Evolutionary conservation across 2,888 invertebrate species (phyloP), one percentile per base, ranked within the genome.

Genomic region (Diloba caeruleocephala): DNA sequence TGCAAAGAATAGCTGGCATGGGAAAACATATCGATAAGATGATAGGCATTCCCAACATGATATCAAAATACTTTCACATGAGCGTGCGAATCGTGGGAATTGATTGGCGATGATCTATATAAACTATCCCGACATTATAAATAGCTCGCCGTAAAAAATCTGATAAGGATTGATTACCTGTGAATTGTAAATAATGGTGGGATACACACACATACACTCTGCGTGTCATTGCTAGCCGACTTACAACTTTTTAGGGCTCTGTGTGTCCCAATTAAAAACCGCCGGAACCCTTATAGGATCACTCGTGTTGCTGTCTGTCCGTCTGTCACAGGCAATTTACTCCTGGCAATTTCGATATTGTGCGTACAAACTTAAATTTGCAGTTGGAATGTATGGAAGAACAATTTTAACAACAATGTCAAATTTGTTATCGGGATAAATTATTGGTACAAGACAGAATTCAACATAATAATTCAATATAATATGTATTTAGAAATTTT

Each of bases 31-130:
- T 68, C 71, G 88, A 90, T 90, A 91, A 86, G 79, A 73, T 79
- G 83, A 87, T 84, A 83, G 71, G 57, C 71, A 67, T 68, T 81
- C 84, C 67, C 66, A 53, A 76, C 79, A 80, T 74, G 82, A 85
- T 79, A 85, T 81, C 79, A 73, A 51, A 76, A 80, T 79, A 73
- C 85, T 87, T 88, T 88, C 86, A 84, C 84, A 84, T 78, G 74
- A 84, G 69, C 76, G 74, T 68, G 71, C 76, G 55, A 71, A 78
- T 74, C 89, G 89, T 90, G 90, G 89, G 90, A 90, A 90, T 74
- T 71, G 60, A 75, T 74, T 73, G 58, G 58, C 72, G 75, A 70
- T 82, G 76, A 84, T 84, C 78, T 79, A 81, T 68, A 82, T 79
- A 73, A 78, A 54, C 58, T 46, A 81, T 78, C 74, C 74, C 70